Evolutionary conservation across 2,113 vertebrate species (phyloP).

Genomic region (Crotalus tigris): DNA sequence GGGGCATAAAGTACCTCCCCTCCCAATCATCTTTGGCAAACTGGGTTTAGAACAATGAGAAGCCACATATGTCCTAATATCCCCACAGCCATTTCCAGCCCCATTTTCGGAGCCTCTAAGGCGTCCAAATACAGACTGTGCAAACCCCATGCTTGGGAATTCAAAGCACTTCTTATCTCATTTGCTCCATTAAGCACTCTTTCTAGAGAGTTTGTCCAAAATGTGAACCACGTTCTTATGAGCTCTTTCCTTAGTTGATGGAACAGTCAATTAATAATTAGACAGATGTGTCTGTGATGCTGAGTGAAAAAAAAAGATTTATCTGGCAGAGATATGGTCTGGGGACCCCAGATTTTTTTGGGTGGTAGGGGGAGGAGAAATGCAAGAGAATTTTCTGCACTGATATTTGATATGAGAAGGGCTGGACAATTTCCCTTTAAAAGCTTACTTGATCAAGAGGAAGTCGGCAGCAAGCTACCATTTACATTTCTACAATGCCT

Average conservation of each 20-base stretch:
- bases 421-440: neutral
- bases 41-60: neutral
- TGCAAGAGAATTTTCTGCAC: neutral
- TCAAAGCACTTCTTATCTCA: neutral
- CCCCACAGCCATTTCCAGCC: neutral
- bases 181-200: neutral
- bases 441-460: neutral
- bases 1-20: neutral
- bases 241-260: neutral
- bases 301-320: neutral
- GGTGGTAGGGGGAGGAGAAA: too few species aligned
- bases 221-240: neutral
- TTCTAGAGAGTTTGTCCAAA: neutral
- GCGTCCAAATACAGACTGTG: neutral
- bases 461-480: neutral
- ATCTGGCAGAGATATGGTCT: neutral
- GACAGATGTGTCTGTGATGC: neutral
- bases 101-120: neutral
- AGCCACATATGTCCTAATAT: neutral
- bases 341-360: neutral
- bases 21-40: neutral
- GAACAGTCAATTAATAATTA: neutral
- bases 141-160: neutral
- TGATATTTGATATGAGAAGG: neutral
- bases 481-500: neutral